Evolutionary conservation across 2,888 invertebrate genomes (phyloP), one percentile per base, ranked within the genome.

Genomic region (Apodemia hepburni): DNA sequence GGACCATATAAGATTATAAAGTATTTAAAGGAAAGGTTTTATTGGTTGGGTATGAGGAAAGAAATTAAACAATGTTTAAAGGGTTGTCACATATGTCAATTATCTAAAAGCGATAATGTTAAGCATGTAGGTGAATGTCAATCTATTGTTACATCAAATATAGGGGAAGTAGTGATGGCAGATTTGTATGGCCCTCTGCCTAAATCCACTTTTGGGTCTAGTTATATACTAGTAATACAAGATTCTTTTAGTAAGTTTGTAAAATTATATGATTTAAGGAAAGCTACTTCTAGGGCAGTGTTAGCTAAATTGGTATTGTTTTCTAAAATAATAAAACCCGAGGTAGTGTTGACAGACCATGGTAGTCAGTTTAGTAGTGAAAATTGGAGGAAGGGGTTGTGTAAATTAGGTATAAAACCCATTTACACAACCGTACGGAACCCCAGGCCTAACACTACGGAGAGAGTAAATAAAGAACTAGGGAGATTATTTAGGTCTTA

Each of bases 101-200:
- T 70, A 0, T 9, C 66, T 3, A 71, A 70, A 60, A 62, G 57
- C 27, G 54, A 67, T 49, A 67, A 57, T 9, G 47, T 61, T 0
- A 70, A 62, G 18, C 59, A 54, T 57, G 68, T 68, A 29, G 69
- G 69, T 2, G 49, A 42, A 22, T 65, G 68, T 42, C 15, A 58
- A n/a, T 61, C 66, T 0, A 70, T 70, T 45, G 29, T 69, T 17
- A 57, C 68, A 7, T 15, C 64, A 11, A 15, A 64, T 1, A 63
- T 70, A 29, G 71, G 70, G 0, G 68, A 71, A 0, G 12, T 71
- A n/a, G 69, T 72, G 0, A 70, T 72, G 70, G 64, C 65, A 3
- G 70, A 70, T 60, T 61, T 68, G 38, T 70, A 70, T 60, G 72
- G 67, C 0, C 68, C 69, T 0, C 61, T 69, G 11, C 70, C 69